A percentile compares a stretch with the other conserved stretches of the same genome.
These are phyloP conservation scores for Liopterus haemorrhoidalis DNA, from an alignment of 2,888 invertebrate species.

Conservation along the genomic window DNA sequence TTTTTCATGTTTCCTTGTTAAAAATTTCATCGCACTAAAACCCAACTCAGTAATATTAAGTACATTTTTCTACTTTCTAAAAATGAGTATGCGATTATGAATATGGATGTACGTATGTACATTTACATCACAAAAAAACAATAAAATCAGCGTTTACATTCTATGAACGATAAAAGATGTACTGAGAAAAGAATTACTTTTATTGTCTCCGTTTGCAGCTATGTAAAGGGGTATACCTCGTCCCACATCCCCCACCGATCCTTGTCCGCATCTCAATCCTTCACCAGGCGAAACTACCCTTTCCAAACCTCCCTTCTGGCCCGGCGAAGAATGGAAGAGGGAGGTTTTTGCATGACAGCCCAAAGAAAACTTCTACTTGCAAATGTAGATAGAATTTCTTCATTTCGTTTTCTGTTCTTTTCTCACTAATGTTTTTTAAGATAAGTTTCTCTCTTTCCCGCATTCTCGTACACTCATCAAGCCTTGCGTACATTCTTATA, in stretches of 20 bases:
- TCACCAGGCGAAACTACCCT: conserved; percentile 14
- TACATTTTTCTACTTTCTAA: too few species aligned
- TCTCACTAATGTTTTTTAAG: conserved; percentile 34
- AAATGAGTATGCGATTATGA: too few species aligned
- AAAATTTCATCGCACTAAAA: too few species aligned
- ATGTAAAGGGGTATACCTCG: conserved; percentile 42
- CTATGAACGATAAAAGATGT: conserved; percentile 37
- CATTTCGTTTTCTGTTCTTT: conserved; percentile 51
- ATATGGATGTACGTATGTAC: background rate
- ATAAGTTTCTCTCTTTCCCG: conserved; percentile 34
- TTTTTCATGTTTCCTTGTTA: too few species aligned
- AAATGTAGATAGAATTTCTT: conserved; percentile 59
- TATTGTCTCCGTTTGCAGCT: conserved; percentile 42
- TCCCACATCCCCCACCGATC: too few species aligned
- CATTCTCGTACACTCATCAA: conserved; percentile 41
- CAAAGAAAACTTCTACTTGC: conserved; percentile 46
- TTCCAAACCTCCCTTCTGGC: conserved; percentile 29
- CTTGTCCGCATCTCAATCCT: conserved; percentile 13
- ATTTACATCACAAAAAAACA: background rate
- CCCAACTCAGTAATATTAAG: too few species aligned
- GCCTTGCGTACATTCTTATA: conserved; percentile 44
- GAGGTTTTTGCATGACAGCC: conserved; percentile 45
- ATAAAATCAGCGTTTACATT: conserved; percentile 37
- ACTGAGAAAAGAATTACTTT: conserved; percentile 42
- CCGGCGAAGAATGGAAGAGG: conserved; percentile 31